These are phyloP conservation scores for Lottia scabra DNA, from an alignment of 2,888 invertebrate species.

Conservation along the genomic window DNA sequence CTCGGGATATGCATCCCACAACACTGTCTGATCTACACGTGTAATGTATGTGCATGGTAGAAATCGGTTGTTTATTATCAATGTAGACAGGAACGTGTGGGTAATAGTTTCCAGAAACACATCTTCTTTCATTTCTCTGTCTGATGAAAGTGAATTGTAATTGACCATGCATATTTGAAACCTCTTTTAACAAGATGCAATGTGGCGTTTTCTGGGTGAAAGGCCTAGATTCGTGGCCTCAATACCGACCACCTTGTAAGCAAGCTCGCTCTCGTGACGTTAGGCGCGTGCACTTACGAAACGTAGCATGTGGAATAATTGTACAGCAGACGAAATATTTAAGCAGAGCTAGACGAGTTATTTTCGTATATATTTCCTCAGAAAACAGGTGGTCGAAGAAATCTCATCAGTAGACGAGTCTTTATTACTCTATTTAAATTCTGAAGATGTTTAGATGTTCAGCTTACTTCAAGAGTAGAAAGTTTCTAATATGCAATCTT, in stretches of 20 bases:
- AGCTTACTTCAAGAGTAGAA: not conserved
- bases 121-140: too few relatives aligned
- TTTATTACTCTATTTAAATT: not conserved
- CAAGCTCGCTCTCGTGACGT: not conserved
- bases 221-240: not conserved
- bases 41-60: too few relatives aligned
- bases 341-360: not conserved
- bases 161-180: too few relatives aligned
- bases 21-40: too few relatives aligned
- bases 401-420: not conserved
- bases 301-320: not conserved
- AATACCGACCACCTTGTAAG: conserved; percentile 2
- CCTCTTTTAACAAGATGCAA: too few relatives aligned
- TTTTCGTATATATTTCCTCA: not conserved
- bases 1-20: too few relatives aligned
- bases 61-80: too few relatives aligned
- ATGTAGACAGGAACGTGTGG: too few relatives aligned
- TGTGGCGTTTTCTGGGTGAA: too few relatives aligned
- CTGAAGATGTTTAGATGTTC: not conserved
- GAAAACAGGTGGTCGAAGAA: not conserved
- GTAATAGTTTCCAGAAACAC: too few relatives aligned
- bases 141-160: too few relatives aligned
- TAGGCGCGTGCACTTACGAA: not conserved
- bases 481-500: not conserved
- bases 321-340: not conserved